Base-by-base conservation (phyloP, 2,797 vertebrate species). In the Gallinago stenura region DNA sequence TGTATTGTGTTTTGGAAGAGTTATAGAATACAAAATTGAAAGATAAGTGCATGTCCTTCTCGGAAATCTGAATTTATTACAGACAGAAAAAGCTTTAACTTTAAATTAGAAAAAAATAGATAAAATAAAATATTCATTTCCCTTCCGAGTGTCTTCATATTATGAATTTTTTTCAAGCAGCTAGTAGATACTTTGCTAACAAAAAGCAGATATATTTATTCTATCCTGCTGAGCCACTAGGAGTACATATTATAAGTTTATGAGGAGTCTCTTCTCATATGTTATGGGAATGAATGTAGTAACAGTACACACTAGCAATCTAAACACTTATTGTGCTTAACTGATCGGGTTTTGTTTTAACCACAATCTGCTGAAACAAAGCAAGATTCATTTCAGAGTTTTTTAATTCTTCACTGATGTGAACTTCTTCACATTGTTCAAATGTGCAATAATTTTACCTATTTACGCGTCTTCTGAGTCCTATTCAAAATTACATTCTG, bases 41-140 rank as follows among this genome's bases (percentile, higher is more conserved):
- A 91, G 69, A 56, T 92, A 93, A 96, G 51, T 94, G 73, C 72
- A 30, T 70, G 48, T 57, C 53, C 69, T 83, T 76, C 81, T 83
- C 79, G 70, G 69, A 95, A 93, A 95, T 76, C n/a, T 46, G 41
- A 68, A 69, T 76, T 90, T 96, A 88, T 90, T 88, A 90, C 0
- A 0, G 33, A 82, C 22, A 90, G 73, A 88, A 87, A 76, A 87
- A 50, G 12, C n/a, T 95, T 62, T n/a, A 92, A 83, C 33, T 94
- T 95, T 79, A 90, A 94, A 95, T 93, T 85, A 81, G 58, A 95
- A 95, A 94, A 60, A 92, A 94, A 83, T 28, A 95, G 60, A 85
- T 61, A 93, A 93, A 87, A 91, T 83, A 89, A 91, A 93, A 89
- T 93, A 83, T 69, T 89, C 12, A 91, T 95, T 94, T 95, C 87